phyloP scores from a whole-genome alignment of 2,888 invertebrate species.

The Eupithecia dodoneata region DNA sequence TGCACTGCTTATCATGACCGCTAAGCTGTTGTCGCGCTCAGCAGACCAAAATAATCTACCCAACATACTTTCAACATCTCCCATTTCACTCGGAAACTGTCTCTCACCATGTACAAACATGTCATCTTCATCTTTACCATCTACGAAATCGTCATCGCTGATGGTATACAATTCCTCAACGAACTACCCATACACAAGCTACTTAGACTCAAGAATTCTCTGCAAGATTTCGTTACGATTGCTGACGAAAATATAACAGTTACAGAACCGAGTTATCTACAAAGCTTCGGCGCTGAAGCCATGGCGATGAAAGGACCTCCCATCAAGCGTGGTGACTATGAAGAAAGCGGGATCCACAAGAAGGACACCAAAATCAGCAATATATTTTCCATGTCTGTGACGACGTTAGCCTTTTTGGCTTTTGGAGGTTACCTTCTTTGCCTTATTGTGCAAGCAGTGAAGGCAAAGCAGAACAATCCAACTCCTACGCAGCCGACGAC shows the following conservation, averaged over 20 bases:
- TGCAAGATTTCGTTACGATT: conserved; percentile 63
- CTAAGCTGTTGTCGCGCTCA: conserved; percentile 64
- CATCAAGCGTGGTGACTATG: conserved; percentile 74
- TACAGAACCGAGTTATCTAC: conserved; percentile 56
- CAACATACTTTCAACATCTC: conserved; percentile 42
- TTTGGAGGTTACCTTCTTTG: conserved; percentile 93
- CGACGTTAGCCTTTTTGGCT: conserved; percentile 91
- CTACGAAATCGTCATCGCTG: conserved; percentile 49
- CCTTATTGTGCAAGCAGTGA: conserved; percentile 89
- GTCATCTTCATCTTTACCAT: conserved; percentile 49
- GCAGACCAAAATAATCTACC: conserved; percentile 49
- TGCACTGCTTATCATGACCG: conserved; percentile 59
- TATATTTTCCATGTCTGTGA: conserved; percentile 90
- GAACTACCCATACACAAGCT: conserved; percentile 88
- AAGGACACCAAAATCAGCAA: conserved; percentile 87
- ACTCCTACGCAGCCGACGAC: conserved; percentile 65
- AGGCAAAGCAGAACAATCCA: conserved; percentile 82
- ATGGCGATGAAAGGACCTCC: conserved; percentile 70
- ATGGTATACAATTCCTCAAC: conserved; percentile 84
- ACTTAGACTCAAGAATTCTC: conserved; percentile 83
- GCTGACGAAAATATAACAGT: conserved; percentile 62
- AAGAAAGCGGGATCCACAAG: conserved; percentile 73
- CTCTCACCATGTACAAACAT: conserved; percentile 56
- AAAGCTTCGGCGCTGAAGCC: conserved; percentile 73
- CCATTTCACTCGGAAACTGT: conserved; percentile 51